phyloP scores from a whole-genome alignment of 1,140 invertebrate species.

The Scaptomyza montana region DNA sequence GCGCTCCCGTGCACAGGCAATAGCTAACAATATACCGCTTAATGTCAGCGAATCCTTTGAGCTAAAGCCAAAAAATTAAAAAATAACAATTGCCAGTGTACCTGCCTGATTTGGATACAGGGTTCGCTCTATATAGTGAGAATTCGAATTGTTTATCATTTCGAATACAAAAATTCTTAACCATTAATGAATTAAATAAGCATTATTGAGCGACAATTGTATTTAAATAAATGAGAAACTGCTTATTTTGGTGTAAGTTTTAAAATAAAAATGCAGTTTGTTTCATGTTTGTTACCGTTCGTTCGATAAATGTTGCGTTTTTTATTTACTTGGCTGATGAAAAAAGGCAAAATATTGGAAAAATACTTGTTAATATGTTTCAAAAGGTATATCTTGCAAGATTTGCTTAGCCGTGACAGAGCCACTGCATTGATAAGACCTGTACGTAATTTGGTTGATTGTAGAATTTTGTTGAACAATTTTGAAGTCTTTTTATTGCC shows the following conservation, averaged over 20 bases:
- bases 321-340: too few species aligned
- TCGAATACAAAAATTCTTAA: neutral
- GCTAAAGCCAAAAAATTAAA: conserved; percentile 65
- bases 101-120: neutral
- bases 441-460: too few species aligned
- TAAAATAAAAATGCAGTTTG: conserved; percentile 14
- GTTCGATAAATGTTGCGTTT: conserved; percentile 1
- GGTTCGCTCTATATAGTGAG: neutral
- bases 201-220: neutral
- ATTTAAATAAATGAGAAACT: neutral
- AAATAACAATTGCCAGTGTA: neutral
- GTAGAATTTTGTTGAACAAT: too few species aligned
- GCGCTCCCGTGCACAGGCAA: conserved; percentile 68
- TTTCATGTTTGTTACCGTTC: conserved; percentile 18
- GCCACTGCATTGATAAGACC: too few species aligned
- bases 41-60: conserved; percentile 71
- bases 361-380: too few species aligned
- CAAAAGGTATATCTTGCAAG: too few species aligned
- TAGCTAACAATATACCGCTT: conserved; percentile 56
- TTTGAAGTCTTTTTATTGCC: too few species aligned
- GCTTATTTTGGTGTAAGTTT: conserved; percentile 26
- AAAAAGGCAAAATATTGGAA: too few species aligned
- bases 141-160: neutral
- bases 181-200: too few species aligned
- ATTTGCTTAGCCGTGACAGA: too few species aligned